Percentiles rank a stretch among this genome's conserved stretches.
Conservation (phyloP, 2,113 vertebrate species). For the Chlamydotis undulata region DNA sequence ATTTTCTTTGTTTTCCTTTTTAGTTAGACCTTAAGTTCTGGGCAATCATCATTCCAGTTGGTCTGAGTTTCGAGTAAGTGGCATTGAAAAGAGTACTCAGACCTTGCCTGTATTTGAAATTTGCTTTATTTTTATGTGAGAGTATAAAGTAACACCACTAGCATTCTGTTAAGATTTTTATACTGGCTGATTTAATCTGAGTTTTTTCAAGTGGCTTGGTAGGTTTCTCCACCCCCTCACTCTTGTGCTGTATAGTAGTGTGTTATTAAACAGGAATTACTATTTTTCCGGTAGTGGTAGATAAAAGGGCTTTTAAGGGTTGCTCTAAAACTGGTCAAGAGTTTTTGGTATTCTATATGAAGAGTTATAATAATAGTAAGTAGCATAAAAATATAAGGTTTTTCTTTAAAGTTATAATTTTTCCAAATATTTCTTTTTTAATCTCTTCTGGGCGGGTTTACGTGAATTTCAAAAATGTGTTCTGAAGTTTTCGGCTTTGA, state of each 20-base stretch:
- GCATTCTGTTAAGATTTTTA: neutral
- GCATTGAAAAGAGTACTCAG: neutral
- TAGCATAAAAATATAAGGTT: neutral
- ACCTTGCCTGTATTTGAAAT: neutral
- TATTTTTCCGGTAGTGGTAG: neutral
- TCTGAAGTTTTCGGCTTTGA: neutral
- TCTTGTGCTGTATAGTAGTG: neutral
- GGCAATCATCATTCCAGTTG: neutral
- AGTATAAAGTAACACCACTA: neutral
- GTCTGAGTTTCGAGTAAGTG: neutral
- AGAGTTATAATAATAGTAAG: neutral
- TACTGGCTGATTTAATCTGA: neutral
- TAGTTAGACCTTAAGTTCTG: neutral
- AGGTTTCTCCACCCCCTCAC: neutral
- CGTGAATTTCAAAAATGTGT: neutral
- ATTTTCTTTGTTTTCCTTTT: neutral
- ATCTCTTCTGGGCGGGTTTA: neutral
- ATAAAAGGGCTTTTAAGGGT: neutral
- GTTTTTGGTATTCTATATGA: neutral
- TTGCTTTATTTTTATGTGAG: neutral
- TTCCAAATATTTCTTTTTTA: neutral
- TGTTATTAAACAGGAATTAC: neutral
- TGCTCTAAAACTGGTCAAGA: neutral
- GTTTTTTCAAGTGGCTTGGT: neutral
- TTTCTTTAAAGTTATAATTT: neutral